Conservation (phyloP, 2,888 invertebrate species). For the Oxycera nigricornis region DNA sequence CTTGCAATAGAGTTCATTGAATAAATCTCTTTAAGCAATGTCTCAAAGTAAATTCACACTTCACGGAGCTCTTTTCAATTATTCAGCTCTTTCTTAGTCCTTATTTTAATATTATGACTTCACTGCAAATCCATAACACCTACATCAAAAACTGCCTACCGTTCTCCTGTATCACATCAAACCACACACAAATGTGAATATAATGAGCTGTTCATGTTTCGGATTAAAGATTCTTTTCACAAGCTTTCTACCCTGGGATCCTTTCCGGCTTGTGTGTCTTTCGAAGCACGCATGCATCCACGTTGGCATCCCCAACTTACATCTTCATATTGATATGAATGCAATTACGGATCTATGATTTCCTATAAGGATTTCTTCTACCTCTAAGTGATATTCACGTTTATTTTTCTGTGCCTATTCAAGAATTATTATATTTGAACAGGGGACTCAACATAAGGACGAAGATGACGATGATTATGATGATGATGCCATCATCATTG, state of each 20-base stretch:
- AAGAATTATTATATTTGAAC: not conserved
- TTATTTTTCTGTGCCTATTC: not conserved
- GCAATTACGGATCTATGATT: not conserved
- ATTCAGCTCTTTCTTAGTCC: not conserved
- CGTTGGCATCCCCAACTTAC: not conserved
- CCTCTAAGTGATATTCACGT: not conserved
- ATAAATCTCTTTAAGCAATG: constrained; percentile 5
- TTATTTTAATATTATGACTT: not conserved
- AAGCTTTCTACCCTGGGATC: not conserved
- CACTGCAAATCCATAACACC: not conserved
- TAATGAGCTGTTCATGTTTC: not conserved
- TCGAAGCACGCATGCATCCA: not conserved
- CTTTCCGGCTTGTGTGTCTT: not conserved
- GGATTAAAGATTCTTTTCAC: not conserved
- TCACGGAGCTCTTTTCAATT: constrained; percentile 13
- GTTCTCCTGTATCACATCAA: not conserved
- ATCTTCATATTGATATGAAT: constrained; percentile 1
- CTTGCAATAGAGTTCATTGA: constrained; percentile 2
- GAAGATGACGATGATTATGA: not conserved
- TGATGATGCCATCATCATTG: constrained; percentile 10
- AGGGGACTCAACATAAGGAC: not conserved
- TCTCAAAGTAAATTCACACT: constrained; percentile 1
- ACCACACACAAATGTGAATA: not conserved
- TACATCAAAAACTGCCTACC: not conserved
- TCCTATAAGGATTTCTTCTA: constrained; percentile 3